Percentiles rank a stretch among this genome's conserved stretches.
These are phyloP conservation scores for Tragopan temminckii DNA, from an alignment of 2,797 vertebrate genomes.

Conservation along the genomic window DNA sequence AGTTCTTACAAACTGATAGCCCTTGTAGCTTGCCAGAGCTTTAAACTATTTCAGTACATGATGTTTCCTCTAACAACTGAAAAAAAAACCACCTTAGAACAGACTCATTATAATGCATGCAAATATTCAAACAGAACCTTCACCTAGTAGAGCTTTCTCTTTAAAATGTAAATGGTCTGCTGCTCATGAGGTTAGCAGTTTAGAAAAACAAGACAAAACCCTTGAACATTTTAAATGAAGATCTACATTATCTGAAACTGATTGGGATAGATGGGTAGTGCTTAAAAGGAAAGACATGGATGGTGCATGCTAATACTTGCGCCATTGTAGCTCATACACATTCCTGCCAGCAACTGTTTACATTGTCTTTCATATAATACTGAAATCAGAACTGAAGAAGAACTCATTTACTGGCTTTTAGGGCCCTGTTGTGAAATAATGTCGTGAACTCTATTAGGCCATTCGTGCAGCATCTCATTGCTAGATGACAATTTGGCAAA, in stretches of 20 bases:
- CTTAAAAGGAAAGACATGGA: background rate
- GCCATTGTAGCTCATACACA: background rate
- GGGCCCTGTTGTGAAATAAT: background rate
- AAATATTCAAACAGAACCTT: background rate
- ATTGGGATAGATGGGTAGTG: background rate
- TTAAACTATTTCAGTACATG: background rate
- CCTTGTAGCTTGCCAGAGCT: background rate
- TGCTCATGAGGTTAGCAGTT: background rate
- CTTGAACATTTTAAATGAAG: background rate
- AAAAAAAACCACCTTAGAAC: background rate
- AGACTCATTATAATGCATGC: background rate
- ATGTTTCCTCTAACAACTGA: background rate
- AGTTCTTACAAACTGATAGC: background rate
- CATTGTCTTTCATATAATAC: background rate
- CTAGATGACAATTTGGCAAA: background rate
- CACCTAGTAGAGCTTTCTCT: background rate
- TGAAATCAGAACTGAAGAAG: background rate
- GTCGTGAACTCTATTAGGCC: background rate
- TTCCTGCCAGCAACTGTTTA: background rate
- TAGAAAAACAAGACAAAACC: background rate
- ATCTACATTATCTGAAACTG: background rate
- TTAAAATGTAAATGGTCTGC: conserved; percentile 6
- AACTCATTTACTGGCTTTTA: background rate
- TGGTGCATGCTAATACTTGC: background rate
- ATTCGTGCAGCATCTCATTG: background rate